These are phyloP conservation scores for Brachionus manjavacas DNA, from an alignment of 1,140 invertebrate genomes.

Conservation along the genomic window DNA sequence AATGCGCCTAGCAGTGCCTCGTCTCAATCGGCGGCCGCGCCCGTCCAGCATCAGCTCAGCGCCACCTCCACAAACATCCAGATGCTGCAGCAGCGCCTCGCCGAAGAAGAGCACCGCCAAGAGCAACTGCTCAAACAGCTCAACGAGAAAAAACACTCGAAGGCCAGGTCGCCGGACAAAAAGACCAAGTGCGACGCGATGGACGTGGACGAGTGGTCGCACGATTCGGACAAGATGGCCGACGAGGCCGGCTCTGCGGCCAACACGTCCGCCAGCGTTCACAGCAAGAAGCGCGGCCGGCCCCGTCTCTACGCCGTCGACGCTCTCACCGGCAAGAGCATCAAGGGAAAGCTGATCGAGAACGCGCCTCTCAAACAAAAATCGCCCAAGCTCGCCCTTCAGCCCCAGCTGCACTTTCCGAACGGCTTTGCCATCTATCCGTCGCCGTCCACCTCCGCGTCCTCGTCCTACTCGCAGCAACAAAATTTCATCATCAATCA, in stretches of 20 bases:
- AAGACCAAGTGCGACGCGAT: background rate
- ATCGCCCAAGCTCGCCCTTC: background rate
- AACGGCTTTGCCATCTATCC: slow-evolving; percentile 19
- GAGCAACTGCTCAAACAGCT: slow-evolving; percentile 18
- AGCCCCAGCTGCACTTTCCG: background rate
- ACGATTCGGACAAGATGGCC: too few species aligned
- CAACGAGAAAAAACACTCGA: background rate
- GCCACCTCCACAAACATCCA: background rate
- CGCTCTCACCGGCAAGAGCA: background rate
- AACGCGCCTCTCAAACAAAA: background rate
- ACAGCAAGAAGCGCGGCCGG: slow-evolving; percentile 33
- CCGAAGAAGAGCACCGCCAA: slow-evolving; percentile 10
- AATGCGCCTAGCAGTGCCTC: background rate
- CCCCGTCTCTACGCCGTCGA: background rate
- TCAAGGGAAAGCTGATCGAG: slow-evolving; percentile 6
- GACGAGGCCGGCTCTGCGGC: background rate
- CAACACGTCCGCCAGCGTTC: background rate
- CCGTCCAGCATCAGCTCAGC: background rate
- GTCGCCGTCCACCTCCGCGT: slow-evolving; percentile 23
- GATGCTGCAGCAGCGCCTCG: slow-evolving; percentile 1
- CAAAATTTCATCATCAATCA: slow-evolving; percentile 4
- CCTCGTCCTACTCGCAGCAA: background rate
- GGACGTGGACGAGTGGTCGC: background rate
- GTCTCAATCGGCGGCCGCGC: background rate
- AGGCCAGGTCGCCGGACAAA: background rate